These are phyloP conservation scores for Magallana gigas DNA, from an alignment of 1,140 invertebrate species.

Conservation along the genomic window DNA sequence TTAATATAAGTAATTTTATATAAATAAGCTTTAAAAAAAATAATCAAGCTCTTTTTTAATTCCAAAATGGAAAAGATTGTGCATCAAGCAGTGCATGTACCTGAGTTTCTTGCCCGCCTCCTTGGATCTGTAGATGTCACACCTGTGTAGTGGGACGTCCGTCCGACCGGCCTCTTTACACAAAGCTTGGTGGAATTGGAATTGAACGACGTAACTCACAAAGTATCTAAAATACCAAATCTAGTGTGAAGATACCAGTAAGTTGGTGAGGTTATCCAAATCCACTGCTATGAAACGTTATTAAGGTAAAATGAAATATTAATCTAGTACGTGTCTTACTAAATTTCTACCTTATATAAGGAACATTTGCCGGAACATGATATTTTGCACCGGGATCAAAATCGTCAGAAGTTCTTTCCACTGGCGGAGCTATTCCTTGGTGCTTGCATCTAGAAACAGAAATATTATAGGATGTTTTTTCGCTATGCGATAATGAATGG, in stretches of 20 bases:
- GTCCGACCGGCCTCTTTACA: slow-evolving; percentile 88
- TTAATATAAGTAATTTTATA: too few species aligned
- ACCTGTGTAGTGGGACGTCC: slow-evolving; percentile 88
- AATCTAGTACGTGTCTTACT: neutral
- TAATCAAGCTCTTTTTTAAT: too few species aligned
- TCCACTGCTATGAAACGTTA: neutral
- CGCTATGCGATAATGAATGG: too few species aligned
- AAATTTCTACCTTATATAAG: slow-evolving; percentile 73
- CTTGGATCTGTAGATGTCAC: slow-evolving; percentile 91
- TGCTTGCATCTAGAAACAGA: slow-evolving; percentile 71
- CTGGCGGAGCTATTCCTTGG: slow-evolving; percentile 76
- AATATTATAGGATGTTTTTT: too few species aligned
- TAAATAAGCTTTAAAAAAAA: too few species aligned
- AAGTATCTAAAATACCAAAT: slow-evolving; percentile 72
- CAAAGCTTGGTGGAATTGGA: slow-evolving; percentile 93
- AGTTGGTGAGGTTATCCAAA: too few species aligned
- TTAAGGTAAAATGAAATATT: too few species aligned
- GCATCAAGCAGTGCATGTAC: neutral
- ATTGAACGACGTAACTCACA: slow-evolving; percentile 90
- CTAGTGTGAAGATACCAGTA: neutral
- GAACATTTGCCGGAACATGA: slow-evolving; percentile 74
- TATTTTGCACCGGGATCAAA: slow-evolving; percentile 78
- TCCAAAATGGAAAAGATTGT: too few species aligned
- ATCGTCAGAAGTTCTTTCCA: slow-evolving; percentile 68
- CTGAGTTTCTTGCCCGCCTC: slow-evolving; percentile 83